A percentile compares a stretch with the other conserved stretches of the same genome.
These are phyloP conservation scores for Pangasius krempfi DNA, from an alignment of 2,797 vertebrate species.

Conservation along the genomic window DNA sequence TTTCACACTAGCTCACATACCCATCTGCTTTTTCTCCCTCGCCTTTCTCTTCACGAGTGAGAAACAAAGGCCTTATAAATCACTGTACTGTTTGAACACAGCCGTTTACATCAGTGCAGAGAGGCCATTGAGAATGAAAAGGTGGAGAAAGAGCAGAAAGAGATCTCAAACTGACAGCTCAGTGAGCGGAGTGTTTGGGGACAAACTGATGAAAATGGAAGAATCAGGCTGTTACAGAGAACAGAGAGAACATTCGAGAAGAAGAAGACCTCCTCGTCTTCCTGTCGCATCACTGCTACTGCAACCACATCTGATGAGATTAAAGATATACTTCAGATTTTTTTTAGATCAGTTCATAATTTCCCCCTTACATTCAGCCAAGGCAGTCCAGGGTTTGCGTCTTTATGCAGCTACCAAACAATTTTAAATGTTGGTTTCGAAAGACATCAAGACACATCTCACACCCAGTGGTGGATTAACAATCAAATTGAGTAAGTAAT, in stretches of 20 bases:
- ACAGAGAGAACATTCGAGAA: not conserved
- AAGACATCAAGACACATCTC: no score
- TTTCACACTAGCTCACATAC: not conserved
- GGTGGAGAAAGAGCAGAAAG: not conserved
- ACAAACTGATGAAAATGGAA: not conserved
- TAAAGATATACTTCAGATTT: no score
- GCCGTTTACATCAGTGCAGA: not conserved
- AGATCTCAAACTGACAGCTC: not conserved
- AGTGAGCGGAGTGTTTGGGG: not conserved
- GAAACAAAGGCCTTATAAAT: constrained; percentile 4
- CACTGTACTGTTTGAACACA: not conserved
- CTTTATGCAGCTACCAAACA: not conserved
- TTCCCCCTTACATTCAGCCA: not conserved
- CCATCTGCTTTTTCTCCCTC: not conserved
- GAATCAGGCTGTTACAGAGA: not conserved
- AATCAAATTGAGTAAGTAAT: not conserved
- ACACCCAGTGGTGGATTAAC: no score
- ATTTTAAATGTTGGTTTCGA: no score
- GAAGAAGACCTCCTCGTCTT: not conserved
- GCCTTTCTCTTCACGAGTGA: not conserved
- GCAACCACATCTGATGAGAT: no score
- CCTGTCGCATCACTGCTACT: not conserved
- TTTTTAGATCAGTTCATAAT: not conserved
- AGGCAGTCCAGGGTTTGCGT: not conserved
- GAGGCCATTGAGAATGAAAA: not conserved